Percentiles rank a stretch among this genome's conserved stretches.
These are phyloP conservation scores for Psix sp. DNA, from an alignment of 1,140 invertebrate genomes.

Conservation along the genomic window DNA sequence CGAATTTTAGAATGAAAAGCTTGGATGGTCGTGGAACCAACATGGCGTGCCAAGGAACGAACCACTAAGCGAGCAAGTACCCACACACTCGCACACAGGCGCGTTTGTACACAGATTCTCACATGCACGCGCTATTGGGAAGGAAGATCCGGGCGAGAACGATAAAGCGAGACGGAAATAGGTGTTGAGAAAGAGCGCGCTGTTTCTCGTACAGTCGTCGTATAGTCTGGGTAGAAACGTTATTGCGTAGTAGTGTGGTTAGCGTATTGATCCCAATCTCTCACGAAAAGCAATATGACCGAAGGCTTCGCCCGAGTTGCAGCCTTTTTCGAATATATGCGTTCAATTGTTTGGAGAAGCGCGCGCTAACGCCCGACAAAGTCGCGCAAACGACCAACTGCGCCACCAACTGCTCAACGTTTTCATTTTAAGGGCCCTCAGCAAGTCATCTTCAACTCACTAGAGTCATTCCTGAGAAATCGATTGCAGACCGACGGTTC, in stretches of 20 bases:
- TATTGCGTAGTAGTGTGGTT: conserved; percentile 58
- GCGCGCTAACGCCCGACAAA: conserved; percentile 11
- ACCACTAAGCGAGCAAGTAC: conserved; percentile 31
- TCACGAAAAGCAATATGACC: conserved; percentile 57
- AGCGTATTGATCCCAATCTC: conserved; percentile 60
- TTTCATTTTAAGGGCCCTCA: background rate
- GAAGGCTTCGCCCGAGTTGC: conserved; percentile 46
- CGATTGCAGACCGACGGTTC: no score
- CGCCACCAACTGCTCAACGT: background rate
- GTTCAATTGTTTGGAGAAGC: conserved; percentile 28
- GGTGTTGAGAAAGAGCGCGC: conserved; percentile 37
- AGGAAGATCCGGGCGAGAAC: conserved; percentile 32
- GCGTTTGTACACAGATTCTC: background rate
- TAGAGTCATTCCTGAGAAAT: no score
- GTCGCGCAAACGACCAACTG: background rate
- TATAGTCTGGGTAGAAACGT: conserved; percentile 53
- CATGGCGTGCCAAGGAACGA: conserved; percentile 45
- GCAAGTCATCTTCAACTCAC: no score
- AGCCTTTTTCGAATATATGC: conserved; percentile 36
- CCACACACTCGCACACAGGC: conserved; percentile 11
- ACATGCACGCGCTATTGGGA: conserved; percentile 20
- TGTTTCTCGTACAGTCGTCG: conserved; percentile 43
- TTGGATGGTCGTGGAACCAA: conserved; percentile 33
- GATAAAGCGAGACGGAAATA: conserved; percentile 35
- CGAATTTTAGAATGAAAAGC: conserved; percentile 27